Conservation (phyloP, 2,888 invertebrate genomes). For the Craniophora ligustri region DNA sequence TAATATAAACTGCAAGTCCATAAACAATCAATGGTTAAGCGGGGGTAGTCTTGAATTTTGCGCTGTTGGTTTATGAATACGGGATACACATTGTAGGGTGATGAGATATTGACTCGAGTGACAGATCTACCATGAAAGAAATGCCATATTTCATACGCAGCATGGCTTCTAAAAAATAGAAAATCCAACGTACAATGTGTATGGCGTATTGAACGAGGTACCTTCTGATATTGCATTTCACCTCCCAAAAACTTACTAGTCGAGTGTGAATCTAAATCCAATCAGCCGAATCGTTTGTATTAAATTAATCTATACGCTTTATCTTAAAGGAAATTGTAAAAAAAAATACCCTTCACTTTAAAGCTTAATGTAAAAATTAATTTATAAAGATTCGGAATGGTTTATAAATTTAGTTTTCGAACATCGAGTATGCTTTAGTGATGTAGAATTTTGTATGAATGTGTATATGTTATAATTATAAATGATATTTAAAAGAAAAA, state of each 20-base stretch:
- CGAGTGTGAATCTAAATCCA: slow-evolving; percentile 81
- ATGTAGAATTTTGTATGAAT: slow-evolving; percentile 81
- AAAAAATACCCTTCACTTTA: slow-evolving; percentile 52
- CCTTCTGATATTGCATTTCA: slow-evolving; percentile 55
- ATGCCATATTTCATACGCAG: not conserved
- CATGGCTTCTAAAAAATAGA: not conserved
- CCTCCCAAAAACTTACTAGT: slow-evolving; percentile 76
- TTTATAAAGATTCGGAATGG: slow-evolving; percentile 58
- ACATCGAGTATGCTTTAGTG: slow-evolving; percentile 83
- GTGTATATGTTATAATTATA: slow-evolving; percentile 82
- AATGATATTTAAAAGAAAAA: slow-evolving; percentile 78
- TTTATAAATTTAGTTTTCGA: slow-evolving; percentile 67
- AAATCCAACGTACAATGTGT: slow-evolving; percentile 4
- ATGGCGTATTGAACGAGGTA: slow-evolving; percentile 18
- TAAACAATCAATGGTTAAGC: slow-evolving; percentile 18
- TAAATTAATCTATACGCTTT: slow-evolving; percentile 62
- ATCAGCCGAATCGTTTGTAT: slow-evolving; percentile 61
- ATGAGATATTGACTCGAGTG: not conserved
- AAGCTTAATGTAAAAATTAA: slow-evolving; percentile 62
- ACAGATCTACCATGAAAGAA: not conserved
- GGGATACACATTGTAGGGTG: slow-evolving; percentile 1
- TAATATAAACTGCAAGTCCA: slow-evolving; percentile 13
- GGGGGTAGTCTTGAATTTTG: slow-evolving; percentile 21
- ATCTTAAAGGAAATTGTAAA: slow-evolving; percentile 62
- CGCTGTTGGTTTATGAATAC: slow-evolving; percentile 6